Conservation (phyloP, 2,797 vertebrate species). For the Cyclura pinguis region DNA sequence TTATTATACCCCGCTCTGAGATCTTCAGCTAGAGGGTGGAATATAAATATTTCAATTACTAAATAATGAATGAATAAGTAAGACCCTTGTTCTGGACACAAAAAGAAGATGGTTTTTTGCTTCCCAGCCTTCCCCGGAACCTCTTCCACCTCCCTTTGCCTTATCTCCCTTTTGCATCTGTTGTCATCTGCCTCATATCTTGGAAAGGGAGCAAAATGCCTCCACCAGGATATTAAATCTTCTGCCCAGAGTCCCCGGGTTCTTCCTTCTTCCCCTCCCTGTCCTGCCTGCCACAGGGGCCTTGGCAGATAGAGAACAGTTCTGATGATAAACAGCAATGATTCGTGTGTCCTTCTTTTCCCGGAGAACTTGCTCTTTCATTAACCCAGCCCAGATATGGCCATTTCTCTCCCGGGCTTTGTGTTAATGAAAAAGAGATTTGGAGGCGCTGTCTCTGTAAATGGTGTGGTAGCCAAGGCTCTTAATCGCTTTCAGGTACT, state of each 20-base stretch:
- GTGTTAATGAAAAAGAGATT: not conserved
- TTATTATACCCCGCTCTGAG: no score
- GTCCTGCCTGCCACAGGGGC: not conserved
- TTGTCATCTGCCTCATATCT: slow-evolving; percentile 40
- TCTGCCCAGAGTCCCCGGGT: not conserved
- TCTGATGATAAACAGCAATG: slow-evolving; percentile 48
- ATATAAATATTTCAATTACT: no score
- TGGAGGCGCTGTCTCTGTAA: not conserved
- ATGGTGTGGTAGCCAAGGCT: not conserved
- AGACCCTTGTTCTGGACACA: not conserved
- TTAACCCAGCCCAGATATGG: slow-evolving; percentile 20
- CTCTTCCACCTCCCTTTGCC: not conserved
- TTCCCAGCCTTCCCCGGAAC: not conserved
- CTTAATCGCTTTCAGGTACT: not conserved
- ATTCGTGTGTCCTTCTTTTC: not conserved
- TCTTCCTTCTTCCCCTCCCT: not conserved
- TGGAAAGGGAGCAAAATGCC: not conserved
- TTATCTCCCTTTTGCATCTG: slow-evolving; percentile 2
- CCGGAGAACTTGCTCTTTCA: not conserved
- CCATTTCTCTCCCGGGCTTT: not conserved
- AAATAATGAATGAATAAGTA: no score
- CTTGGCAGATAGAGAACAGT: slow-evolving; percentile 15
- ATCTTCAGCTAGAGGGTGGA: no score
- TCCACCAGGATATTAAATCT: slow-evolving; percentile 62
- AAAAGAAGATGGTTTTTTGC: no score